A percentile compares a stretch with the other conserved stretches of the same genome.
Evolutionary conservation across 2,113 vertebrate species (phyloP).

Genomic region (Melospiza melodia): DNA sequence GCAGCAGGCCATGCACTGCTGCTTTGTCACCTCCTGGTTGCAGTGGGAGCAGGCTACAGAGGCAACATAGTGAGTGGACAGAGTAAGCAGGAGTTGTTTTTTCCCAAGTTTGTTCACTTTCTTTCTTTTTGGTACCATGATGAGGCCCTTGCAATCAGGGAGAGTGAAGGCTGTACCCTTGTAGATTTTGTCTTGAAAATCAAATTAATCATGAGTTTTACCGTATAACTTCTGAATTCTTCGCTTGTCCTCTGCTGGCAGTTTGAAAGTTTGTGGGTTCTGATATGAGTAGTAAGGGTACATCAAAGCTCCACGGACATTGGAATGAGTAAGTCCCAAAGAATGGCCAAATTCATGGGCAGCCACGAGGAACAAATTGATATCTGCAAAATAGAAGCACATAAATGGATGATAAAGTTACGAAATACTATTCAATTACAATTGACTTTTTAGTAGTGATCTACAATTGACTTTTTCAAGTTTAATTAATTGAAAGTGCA

Average conservation of each 20-base stretch:
- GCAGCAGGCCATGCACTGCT: neutral
- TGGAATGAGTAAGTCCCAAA: slow-evolving; percentile 82
- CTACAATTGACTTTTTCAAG: neutral
- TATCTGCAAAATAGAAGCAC: slow-evolving; percentile 45
- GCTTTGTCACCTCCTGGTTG: neutral
- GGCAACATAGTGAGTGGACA: neutral
- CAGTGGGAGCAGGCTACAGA: neutral
- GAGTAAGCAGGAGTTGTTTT: neutral
- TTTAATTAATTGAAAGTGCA: neutral
- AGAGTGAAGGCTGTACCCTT: neutral
- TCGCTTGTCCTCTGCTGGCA: slow-evolving; percentile 74
- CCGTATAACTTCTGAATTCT: slow-evolving; percentile 83
- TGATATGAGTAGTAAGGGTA: slow-evolving; percentile 75
- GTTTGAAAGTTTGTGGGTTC: slow-evolving; percentile 43
- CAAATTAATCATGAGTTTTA: slow-evolving; percentile 34
- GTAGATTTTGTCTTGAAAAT: neutral
- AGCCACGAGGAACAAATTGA: slow-evolving; percentile 82
- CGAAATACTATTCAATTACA: too few species aligned
- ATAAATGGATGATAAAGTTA: neutral
- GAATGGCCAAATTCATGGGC: slow-evolving; percentile 88
- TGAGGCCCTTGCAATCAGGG: neutral
- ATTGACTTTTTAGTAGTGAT: too few species aligned
- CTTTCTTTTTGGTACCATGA: neutral
- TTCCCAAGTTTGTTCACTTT: neutral
- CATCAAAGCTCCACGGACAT: slow-evolving; percentile 79